Conservation (phyloP, 2,797 vertebrate species). For the Myiotriccus ornatus region DNA sequence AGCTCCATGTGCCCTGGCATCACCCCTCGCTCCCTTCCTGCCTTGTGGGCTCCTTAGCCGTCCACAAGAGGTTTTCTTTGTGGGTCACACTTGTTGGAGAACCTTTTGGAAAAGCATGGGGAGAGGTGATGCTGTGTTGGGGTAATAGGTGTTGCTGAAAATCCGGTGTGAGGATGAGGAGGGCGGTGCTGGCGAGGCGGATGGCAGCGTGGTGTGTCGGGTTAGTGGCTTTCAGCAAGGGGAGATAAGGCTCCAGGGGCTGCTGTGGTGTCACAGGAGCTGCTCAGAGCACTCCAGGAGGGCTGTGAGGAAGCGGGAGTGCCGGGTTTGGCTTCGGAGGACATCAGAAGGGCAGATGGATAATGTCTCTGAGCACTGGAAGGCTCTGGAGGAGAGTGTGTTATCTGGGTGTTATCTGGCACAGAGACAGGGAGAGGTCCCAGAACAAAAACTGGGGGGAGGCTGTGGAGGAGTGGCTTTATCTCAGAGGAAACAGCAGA, state of each 20-base stretch:
- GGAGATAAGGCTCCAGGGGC: not conserved
- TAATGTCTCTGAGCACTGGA: not conserved
- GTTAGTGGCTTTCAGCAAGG: not conserved
- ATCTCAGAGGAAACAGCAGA: not conserved
- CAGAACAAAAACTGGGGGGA: not conserved
- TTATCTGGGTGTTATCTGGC: not conserved
- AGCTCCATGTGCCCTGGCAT: not conserved
- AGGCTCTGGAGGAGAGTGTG: not conserved
- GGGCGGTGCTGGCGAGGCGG: fast-evolving
- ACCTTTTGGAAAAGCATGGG: not conserved
- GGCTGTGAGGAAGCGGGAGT: not conserved
- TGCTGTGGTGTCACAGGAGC: not conserved
- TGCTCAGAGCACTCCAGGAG: not conserved
- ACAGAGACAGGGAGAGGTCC: fast-evolving
- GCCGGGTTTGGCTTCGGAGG: not conserved
- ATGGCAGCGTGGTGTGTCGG: fast-evolving
- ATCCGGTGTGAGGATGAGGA: not conserved
- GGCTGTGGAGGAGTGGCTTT: not conserved
- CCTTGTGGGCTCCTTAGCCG: fast-evolving
- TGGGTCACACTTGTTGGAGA: fast-evolving
- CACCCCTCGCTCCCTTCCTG: not conserved
- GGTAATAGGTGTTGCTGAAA: not conserved
- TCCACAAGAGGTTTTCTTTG: not conserved
- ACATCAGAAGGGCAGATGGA: not conserved
- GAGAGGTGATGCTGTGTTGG: not conserved